Conservation (phyloP, 30 jellyfish, hydroid and myxozoan genomes). For the Phacellophora camtschatica region DNA sequence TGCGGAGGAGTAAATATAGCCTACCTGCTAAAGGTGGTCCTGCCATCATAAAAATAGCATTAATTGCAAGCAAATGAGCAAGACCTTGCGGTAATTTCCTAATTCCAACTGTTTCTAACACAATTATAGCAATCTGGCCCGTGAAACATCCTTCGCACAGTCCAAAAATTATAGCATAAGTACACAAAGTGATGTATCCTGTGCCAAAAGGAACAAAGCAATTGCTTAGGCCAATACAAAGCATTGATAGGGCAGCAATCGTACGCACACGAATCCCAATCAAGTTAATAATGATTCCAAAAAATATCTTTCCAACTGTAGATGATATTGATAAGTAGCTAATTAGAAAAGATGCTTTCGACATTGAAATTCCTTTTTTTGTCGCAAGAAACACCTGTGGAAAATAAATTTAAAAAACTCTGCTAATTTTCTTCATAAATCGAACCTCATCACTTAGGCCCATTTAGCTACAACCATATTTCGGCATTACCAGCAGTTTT, state of each 20-base stretch:
- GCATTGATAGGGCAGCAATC: constrained; percentile 46
- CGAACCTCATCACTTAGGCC: too few relatives aligned
- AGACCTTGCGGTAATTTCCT: constrained; percentile 40
- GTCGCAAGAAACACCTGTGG: constrained; percentile 47
- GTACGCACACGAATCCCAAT: constrained; percentile 21
- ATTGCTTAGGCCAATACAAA: constrained; percentile 60
- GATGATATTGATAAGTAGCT: constrained; percentile 58
- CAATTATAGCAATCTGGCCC: constrained; percentile 67
- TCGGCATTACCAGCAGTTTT: too few relatives aligned
- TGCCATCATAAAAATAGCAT: constrained; percentile 49
- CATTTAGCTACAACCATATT: too few relatives aligned
- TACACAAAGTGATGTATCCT: neutral
- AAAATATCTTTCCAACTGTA: constrained; percentile 44
- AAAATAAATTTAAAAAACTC: too few relatives aligned
- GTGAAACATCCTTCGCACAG: constrained; percentile 61
- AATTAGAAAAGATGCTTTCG: constrained; percentile 46
- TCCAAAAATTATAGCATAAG: constrained; percentile 42
- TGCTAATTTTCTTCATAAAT: too few relatives aligned
- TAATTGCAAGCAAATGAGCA: constrained; percentile 37
- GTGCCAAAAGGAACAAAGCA: constrained; percentile 42
- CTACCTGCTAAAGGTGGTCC: constrained; percentile 84
- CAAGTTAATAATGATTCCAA: constrained; percentile 43
- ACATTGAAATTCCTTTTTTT: constrained; percentile 32
- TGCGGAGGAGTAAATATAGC: too few relatives aligned
- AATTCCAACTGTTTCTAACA: constrained; percentile 49